These are phyloP conservation scores for Crocodylus rhombifer DNA, from an alignment of 2,797 vertebrate species.

Conservation along the genomic window DNA sequence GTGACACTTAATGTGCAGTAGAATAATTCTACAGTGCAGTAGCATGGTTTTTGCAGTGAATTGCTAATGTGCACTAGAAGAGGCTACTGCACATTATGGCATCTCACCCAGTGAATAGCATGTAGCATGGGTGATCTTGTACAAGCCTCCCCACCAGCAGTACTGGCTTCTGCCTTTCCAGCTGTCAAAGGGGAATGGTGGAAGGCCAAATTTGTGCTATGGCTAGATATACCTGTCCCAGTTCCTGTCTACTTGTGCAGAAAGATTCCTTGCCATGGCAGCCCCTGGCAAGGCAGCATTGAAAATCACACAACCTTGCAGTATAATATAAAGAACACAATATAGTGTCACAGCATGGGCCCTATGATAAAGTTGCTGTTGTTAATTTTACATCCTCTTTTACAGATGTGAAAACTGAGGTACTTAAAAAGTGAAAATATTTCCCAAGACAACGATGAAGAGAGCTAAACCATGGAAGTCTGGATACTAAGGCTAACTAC, in stretches of 20 bases:
- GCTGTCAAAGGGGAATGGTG: background rate
- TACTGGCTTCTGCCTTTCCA: background rate
- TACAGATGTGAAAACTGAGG: background rate
- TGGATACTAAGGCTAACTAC: too few relatives aligned
- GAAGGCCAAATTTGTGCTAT: background rate
- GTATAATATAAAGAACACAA: too few relatives aligned
- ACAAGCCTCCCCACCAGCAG: background rate
- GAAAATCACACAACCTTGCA: too few relatives aligned
- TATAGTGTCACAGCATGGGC: too few relatives aligned
- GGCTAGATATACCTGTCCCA: background rate
- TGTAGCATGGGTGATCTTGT: background rate
- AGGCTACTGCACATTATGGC: too few relatives aligned
- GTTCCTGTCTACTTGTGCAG: background rate
- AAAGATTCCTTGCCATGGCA: background rate
- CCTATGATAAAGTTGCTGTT: too few relatives aligned
- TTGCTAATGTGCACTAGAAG: too few relatives aligned
- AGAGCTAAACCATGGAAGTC: too few relatives aligned
- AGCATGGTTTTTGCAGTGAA: too few relatives aligned
- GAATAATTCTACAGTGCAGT: too few relatives aligned
- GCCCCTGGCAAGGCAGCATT: too few relatives aligned
- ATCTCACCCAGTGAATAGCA: background rate
- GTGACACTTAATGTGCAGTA: too few relatives aligned
- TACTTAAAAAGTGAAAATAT: background rate
- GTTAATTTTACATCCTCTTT: background rate
- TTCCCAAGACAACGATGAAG: background rate